Conservation (phyloP, 2,888 invertebrate species). For the Tachystola acroxantha region DNA sequence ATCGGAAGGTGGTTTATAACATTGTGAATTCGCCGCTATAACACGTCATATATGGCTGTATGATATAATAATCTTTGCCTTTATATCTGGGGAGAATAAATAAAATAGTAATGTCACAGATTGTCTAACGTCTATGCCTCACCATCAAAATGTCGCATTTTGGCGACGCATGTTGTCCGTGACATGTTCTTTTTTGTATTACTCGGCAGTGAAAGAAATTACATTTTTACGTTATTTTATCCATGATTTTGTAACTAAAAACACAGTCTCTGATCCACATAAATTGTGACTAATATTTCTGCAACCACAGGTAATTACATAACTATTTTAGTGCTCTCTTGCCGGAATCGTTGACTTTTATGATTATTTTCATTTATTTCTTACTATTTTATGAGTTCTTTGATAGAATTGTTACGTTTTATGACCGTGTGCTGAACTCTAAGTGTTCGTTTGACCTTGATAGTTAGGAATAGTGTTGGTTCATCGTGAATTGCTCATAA, state of each 20-base stretch:
- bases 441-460: too few species aligned
- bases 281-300: constrained; percentile 25
- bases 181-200: constrained; percentile 63
- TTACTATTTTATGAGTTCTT: too few species aligned
- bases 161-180: neutral
- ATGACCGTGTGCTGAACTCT: too few species aligned
- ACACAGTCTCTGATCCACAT: constrained; percentile 29
- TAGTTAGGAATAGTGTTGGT: too few species aligned
- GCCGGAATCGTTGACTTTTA: neutral
- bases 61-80: too few species aligned
- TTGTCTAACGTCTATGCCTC: constrained; percentile 38
- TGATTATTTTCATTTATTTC: neutral
- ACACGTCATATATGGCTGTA: too few species aligned
- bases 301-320: constrained; percentile 11
- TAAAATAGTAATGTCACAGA: too few species aligned
- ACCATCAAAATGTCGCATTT: constrained; percentile 65
- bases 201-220: constrained; percentile 55
- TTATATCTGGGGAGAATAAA: too few species aligned
- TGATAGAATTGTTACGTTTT: too few species aligned
- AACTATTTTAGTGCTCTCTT: neutral
- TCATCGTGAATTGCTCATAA: too few species aligned
- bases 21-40: too few species aligned
- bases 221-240: constrained; percentile 48
- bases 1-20: too few species aligned
- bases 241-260: constrained; percentile 36